Evolutionary conservation across 2,888 invertebrate genomes (phyloP).

Genomic region (Noctua janthe): DNA sequence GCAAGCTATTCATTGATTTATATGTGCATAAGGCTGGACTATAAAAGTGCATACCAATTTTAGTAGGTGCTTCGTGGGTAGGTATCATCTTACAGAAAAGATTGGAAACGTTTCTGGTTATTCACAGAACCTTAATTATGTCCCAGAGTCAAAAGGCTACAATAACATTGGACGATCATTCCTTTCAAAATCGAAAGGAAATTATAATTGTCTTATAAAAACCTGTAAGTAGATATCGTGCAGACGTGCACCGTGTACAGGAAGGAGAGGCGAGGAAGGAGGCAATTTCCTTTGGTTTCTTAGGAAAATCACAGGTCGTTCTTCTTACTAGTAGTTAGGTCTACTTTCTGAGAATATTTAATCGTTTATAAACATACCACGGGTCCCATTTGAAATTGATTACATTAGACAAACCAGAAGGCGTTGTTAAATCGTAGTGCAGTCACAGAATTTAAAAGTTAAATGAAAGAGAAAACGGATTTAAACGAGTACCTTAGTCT

Average conservation of each 20-base stretch:
- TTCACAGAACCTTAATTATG: background rate
- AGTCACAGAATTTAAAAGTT: conserved; percentile 57
- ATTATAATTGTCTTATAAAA: background rate
- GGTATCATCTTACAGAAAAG: conserved; percentile 6
- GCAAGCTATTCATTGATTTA: conserved; percentile 50
- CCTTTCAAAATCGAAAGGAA: background rate
- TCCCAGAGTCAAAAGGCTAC: background rate
- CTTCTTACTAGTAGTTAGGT: conserved; percentile 3
- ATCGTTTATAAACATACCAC: conserved; percentile 44
- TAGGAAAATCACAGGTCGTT: background rate
- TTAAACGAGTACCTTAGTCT: conserved; percentile 35
- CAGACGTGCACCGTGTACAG: background rate
- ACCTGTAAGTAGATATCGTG: background rate
- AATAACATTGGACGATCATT: background rate
- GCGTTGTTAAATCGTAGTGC: conserved; percentile 24
- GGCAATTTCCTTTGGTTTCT: background rate
- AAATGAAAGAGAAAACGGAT: conserved; percentile 65
- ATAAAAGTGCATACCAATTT: conserved; percentile 33
- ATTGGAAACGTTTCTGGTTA: background rate
- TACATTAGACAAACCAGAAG: conserved; percentile 32
- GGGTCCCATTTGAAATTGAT: conserved; percentile 27
- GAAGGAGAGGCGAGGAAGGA: background rate
- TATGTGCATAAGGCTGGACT: conserved; percentile 26
- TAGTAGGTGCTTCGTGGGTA: background rate
- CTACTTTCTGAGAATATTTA: conserved; percentile 6